Base-by-base conservation (phyloP, 2,888 invertebrate species). In the Exephanes ischioxanthus region DNA sequence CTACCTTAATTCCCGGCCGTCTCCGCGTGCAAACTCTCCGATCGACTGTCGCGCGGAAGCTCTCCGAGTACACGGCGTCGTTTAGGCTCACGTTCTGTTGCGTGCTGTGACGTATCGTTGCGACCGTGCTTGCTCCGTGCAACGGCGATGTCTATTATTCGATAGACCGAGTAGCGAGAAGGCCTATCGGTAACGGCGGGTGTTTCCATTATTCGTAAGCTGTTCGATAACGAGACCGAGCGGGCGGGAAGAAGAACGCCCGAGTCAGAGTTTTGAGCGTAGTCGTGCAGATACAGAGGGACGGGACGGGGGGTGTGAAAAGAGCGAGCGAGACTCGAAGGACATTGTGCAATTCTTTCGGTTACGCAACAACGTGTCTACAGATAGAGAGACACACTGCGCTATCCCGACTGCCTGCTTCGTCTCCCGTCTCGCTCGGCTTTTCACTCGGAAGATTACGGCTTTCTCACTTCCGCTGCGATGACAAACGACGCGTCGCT, bases 301-400 rank as follows among this genome's bases (percentile, higher is more conserved):
- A 55, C 14, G 9, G 33, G 11, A 48, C 33, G 33, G 30, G 33
- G 33, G 6, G 58, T 4, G 41, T 1, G 30, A 70, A 14, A 16
- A 11, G 68, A 76, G 77, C 63, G 51, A 76, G 77, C 63, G 41
- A 63, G 37, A 70, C 61, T 80, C 70, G 73, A 33, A 73, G 63
- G 26, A 81, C 70, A 79, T 86, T 86, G 86, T 81, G 87, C 87
- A 87, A 87, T 84, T 77, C 22, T 19, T 72, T n/a, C 58, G 41
- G 63, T 88, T 87, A 84, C 87, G 80, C 86, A 88, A 87, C 71
- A 37, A 53, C 51, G 76, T 77, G 83, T 16, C 0, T 7, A 14
- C 58, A 14, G 11, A 58, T 11, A 26, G 22, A 22, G 58, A 58
- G 26, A 58, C 22, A 26, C 22, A 58, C 58, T 66, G 72, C 73